Evolutionary conservation across 2,888 invertebrate species (phyloP).

Genomic region (Drosophila emarginata): DNA sequence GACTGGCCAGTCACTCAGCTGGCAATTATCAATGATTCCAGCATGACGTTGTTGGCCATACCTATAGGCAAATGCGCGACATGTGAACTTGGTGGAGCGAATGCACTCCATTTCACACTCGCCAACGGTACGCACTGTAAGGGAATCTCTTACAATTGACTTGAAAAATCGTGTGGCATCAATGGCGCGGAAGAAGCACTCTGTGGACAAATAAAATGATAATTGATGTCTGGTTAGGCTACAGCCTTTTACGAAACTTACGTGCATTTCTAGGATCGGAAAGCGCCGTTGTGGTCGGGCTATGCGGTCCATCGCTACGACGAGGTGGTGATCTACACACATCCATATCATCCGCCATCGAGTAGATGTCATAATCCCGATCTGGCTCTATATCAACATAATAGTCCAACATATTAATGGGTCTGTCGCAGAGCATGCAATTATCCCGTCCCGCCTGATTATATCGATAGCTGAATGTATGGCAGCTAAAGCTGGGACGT

Average conservation of each 20-base stretch:
- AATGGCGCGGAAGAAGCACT: slow-evolving; percentile 92
- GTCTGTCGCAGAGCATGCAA: slow-evolving; percentile 89
- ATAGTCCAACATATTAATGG: slow-evolving; percentile 87
- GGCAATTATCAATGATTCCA: slow-evolving; percentile 89
- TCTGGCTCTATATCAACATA: slow-evolving; percentile 89
- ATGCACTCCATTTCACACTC: slow-evolving; percentile 92
- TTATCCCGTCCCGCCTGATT: slow-evolving; percentile 85
- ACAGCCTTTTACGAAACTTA: slow-evolving; percentile 47
- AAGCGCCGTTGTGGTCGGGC: slow-evolving; percentile 75
- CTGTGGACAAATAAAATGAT: slow-evolving; percentile 81
- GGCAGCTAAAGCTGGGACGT: slow-evolving; percentile 87
- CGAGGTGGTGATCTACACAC: slow-evolving; percentile 82
- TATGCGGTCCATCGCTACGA: slow-evolving; percentile 63
- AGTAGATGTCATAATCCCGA: slow-evolving; percentile 91
- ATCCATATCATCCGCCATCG: slow-evolving; percentile 86
- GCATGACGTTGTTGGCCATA: slow-evolving; percentile 87
- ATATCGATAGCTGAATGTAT: slow-evolving; percentile 88
- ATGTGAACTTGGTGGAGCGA: slow-evolving; percentile 88
- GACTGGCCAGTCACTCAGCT: slow-evolving; percentile 89
- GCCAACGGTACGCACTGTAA: slow-evolving; percentile 87
- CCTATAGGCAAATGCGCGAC: slow-evolving; percentile 90
- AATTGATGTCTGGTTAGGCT: background rate
- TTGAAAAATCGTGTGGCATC: slow-evolving; percentile 88
- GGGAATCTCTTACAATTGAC: slow-evolving; percentile 86
- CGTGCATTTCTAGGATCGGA: slow-evolving; percentile 82